Evolutionary conservation across 2,797 vertebrate genomes (phyloP).

Genomic region (Austrolebias charrua): DNA sequence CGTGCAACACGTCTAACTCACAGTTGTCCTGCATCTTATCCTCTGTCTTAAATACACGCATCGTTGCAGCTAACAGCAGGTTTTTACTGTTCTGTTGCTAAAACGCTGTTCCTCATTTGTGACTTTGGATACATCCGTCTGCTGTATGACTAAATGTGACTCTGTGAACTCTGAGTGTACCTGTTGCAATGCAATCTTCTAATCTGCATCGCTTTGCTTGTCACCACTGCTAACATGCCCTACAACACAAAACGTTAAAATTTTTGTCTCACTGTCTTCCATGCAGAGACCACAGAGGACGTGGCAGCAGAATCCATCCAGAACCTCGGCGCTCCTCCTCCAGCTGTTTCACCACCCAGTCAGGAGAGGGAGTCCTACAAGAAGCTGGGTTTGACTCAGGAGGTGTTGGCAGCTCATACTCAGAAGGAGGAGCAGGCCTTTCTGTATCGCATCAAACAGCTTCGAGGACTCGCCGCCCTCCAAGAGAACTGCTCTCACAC

Average conservation of each 20-base stretch:
- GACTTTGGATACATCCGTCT: not conserved
- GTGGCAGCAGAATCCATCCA: slow-evolving; percentile 71
- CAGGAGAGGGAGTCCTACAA: slow-evolving; percentile 86
- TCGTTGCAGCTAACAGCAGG: not conserved
- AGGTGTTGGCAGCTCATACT: slow-evolving; percentile 92
- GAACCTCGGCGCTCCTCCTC: slow-evolving; percentile 42
- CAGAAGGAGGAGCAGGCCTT: slow-evolving; percentile 95
- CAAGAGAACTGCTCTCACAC: slow-evolving; percentile 84
- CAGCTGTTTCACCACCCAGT: slow-evolving; percentile 63
- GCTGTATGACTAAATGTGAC: not conserved
- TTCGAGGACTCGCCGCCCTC: slow-evolving; percentile 76
- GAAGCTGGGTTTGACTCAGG: slow-evolving; percentile 91
- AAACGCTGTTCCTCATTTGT: not conserved
- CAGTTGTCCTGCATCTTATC: not conserved
- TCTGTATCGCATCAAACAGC: slow-evolving; percentile 85
- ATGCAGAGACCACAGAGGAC: slow-evolving; percentile 88
- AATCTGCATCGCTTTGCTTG: slow-evolving; percentile 5
- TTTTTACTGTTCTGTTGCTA: not conserved
- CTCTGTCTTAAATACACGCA: not conserved
- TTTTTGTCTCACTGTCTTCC: slow-evolving; percentile 33
- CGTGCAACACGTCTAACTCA: not conserved
- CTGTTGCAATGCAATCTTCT: not conserved
- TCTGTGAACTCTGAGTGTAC: not conserved
- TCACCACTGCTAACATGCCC: not conserved
- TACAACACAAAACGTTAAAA: not conserved